A percentile compares a stretch with the other conserved stretches of the same genome.
Evolutionary conservation across 2,888 invertebrate species (phyloP).

Genomic region (Cerastoderma edule): DNA sequence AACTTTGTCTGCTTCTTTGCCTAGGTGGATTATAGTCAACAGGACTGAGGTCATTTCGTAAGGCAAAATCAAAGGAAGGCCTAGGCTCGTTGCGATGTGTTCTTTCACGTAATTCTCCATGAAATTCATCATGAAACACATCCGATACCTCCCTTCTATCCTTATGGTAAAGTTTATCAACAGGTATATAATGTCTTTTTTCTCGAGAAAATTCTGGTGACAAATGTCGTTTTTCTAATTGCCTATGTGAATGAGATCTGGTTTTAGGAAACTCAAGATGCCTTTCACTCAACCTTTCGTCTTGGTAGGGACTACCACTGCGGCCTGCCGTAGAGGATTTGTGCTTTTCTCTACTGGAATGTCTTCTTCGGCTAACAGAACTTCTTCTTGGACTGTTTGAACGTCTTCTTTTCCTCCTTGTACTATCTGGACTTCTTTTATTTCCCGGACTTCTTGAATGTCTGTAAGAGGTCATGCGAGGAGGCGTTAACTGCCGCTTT

Average conservation of each 20-base stretch:
- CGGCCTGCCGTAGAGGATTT: not conserved
- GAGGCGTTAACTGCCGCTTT: not conserved
- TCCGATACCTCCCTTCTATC: not conserved
- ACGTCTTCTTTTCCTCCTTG: not conserved
- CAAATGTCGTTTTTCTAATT: not conserved
- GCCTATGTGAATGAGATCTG: slow-evolving; percentile 3
- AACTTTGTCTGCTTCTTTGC: not conserved
- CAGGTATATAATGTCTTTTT: not conserved
- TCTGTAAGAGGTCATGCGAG: not conserved
- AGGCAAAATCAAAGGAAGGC: not conserved
- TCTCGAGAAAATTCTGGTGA: not conserved
- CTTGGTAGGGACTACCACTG: not conserved
- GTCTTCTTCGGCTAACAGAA: too few species aligned
- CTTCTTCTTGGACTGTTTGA: not conserved
- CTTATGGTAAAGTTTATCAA: not conserved
- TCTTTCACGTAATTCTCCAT: not conserved
- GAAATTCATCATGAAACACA: not conserved
- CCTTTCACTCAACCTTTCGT: not conserved
- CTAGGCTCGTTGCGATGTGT: not conserved
- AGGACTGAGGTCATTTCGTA: not conserved
- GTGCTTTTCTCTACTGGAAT: not conserved
- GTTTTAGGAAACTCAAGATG: not conserved
- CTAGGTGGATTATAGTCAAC: not conserved
- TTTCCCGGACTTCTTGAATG: not conserved
- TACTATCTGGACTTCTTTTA: not conserved